Base-by-base conservation (phyloP, 2,797 vertebrate species). In the Alectoris magna region DNA sequence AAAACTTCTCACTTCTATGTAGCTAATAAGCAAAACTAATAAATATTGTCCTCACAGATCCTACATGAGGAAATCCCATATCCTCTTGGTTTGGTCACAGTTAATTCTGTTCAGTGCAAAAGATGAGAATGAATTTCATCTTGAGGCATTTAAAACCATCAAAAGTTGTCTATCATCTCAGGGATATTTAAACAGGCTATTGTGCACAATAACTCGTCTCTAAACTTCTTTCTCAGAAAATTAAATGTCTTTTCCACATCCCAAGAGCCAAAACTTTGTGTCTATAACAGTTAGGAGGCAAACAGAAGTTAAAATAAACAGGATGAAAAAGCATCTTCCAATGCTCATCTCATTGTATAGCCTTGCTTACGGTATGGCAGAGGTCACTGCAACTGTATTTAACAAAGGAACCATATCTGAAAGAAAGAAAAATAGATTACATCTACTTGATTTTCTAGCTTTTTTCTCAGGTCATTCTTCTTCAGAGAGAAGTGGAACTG, bases 1-100 rank as follows among this genome's bases (percentile, higher is more conserved):
- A 93, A 95, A 94, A 90, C 77, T 81, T 95, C 88, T 95, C 84
- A 91, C 81, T 96, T 92, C 34, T 51, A 5, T 39, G 49, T 49
- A 88, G 77, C 56, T 87, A 36, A 87, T 46, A 90, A 87, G 36
- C 46, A 73, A 85, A 92, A 18, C 2, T 41, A 92, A 80, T 82
- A 95, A 79, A 95, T 91, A 90, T 16, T 23, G 11, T 88, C 77
- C 74, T 90, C 94, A 49, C 46, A 85, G 75, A 63, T 66, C 58
- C 55, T 63, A 95, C 88, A 84, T 88, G 74, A 92, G 83, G 83
- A 95, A 91, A 94, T 77, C 74, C 74, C 62, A 14, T 53, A 72
- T 90, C 66, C 71, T 88, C 29, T 71, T 38, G 44, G 26, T 34
- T 84, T 92, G 53, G 36, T 56, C 48, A 46, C 64, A 27, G 19